These are phyloP conservation scores for Tiaroga cobitis DNA, from an alignment of 2,797 vertebrate species.

Conservation along the genomic window DNA sequence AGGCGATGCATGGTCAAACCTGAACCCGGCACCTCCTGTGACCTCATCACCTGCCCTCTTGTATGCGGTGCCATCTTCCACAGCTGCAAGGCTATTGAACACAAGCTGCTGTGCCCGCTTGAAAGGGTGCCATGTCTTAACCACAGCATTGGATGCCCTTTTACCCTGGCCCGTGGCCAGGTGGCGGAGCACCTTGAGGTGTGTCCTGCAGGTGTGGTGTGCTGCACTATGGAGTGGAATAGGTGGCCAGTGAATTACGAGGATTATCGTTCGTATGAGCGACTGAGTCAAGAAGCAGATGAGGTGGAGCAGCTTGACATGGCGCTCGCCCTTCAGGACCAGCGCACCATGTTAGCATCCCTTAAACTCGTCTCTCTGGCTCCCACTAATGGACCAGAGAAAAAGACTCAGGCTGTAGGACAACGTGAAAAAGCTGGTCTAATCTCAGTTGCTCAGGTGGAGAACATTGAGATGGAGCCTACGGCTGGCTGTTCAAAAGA, in stretches of 20 bases:
- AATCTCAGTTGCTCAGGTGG: neutral
- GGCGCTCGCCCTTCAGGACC: conserved; percentile 97
- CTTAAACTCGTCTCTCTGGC: conserved; percentile 93
- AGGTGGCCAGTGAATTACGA: conserved; percentile 95
- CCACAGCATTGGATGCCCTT: conserved; percentile 91
- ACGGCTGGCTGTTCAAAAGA: conserved; percentile 77
- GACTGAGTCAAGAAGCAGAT: conserved; percentile 90
- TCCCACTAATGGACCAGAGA: conserved; percentile 75
- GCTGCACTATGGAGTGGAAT: conserved; percentile 99
- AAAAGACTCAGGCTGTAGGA: conserved; percentile 11
- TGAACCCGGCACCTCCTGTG: conserved; percentile 87
- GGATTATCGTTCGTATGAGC: conserved; percentile 93
- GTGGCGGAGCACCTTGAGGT: conserved; percentile 92
- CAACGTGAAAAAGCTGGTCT: conserved; percentile 4
- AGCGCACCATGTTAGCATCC: conserved; percentile 92
- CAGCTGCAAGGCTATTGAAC: conserved; percentile 90
- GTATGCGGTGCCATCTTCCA: conserved; percentile 95
- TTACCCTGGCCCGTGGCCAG: conserved; percentile 85
- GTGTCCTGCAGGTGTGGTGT: conserved; percentile 96
- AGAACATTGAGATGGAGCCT: conserved; percentile 57
- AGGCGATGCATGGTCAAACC: conserved; percentile 88
- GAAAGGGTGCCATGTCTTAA: conserved; percentile 93
- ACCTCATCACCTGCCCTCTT: conserved; percentile 85
- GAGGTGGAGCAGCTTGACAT: conserved; percentile 96
- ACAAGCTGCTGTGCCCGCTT: conserved; percentile 90